Base-by-base conservation (phyloP, 2,797 vertebrate species). In the Antennarius maculatus region DNA sequence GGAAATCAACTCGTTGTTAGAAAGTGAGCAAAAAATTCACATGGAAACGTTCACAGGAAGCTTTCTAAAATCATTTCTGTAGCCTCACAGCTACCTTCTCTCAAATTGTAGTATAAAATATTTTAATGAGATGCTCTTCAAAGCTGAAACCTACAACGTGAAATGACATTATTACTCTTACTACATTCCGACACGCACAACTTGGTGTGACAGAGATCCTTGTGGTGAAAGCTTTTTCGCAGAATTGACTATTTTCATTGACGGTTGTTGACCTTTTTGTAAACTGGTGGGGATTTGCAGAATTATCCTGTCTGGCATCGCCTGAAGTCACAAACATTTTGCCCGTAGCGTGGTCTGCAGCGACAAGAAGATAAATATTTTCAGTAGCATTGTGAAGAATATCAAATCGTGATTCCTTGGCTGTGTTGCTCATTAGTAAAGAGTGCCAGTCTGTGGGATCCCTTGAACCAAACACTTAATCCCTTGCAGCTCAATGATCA, bases 391-490 rank as follows among this genome's bases (percentile, higher is more conserved):
- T 23, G 23, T 23, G 23, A 23, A 23, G 23, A 23, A 23, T 23
- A 23, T 23, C 23, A 23, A 23, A 23, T 23, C 23, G 23, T 23
- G 23, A 23, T 23, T 23, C 23, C 23, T 23, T 34, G 31, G 31
- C 31, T 34, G 8, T 34, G 2, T 23, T 23, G 11, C 37, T 39
- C 11, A 12, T 39, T 39, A 39, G 37, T 39, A 39, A 39, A 12
- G 37, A 39, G 37, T 39, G 37, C 11, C 7, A 39, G 37, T 39
- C 7, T 39, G 7, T 12, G 7, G 4, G 37, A 39, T 39, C 71
- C 75, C 77, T 82, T 72, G 70, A 77, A 75, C 68, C 63, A 74
- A 77, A 50, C 55, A 65, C 55, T 60, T 59, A 76, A 69, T 74
- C 61, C 70, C 69, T 49, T 16, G 50, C 34, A 59, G 60, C 55